Conservation (phyloP, 1,140 invertebrate genomes). For the Drosophila athabasca region DNA sequence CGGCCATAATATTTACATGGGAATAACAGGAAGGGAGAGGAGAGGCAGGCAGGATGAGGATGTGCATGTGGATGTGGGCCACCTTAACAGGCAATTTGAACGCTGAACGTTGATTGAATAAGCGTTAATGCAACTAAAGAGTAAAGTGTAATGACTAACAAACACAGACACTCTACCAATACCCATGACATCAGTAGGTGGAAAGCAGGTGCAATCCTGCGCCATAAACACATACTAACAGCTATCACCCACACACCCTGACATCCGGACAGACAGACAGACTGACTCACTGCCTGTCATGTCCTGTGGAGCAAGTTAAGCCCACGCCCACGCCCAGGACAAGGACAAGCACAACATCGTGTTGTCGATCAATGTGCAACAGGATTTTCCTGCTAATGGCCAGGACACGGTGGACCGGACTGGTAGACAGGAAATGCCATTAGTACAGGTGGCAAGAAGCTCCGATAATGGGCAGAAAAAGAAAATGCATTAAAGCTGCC, state of each 20-base stretch:
- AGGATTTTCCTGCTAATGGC: constrained; percentile 67
- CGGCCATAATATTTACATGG: constrained; percentile 31
- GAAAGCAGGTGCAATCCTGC: constrained; percentile 46
- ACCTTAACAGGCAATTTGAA: constrained; percentile 67
- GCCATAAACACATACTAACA: constrained; percentile 52
- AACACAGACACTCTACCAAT: constrained; percentile 5
- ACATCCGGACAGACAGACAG: constrained; percentile 12
- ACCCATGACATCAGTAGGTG: constrained; percentile 60
- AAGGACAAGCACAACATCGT: constrained; percentile 21
- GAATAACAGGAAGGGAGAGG: background rate
- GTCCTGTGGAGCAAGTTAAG: too few relatives aligned
- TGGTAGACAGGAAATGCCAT: constrained; percentile 64
- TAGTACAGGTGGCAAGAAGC: constrained; percentile 56
- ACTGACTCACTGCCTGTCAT: too few relatives aligned
- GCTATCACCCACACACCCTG: background rate
- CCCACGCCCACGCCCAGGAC: background rate
- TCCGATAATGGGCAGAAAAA: constrained; percentile 16
- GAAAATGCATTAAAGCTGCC: constrained; percentile 64
- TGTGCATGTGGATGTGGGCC: constrained; percentile 18
- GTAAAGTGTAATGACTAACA: constrained; percentile 29
- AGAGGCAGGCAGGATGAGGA: constrained; percentile 1
- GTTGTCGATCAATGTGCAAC: constrained; percentile 46
- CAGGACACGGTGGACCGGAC: constrained; percentile 9
- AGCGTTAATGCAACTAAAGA: constrained; percentile 61
- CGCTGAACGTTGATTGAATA: constrained; percentile 70